Conservation (phyloP, 1,140 invertebrate species). For the Drosophila mauritiana region DNA sequence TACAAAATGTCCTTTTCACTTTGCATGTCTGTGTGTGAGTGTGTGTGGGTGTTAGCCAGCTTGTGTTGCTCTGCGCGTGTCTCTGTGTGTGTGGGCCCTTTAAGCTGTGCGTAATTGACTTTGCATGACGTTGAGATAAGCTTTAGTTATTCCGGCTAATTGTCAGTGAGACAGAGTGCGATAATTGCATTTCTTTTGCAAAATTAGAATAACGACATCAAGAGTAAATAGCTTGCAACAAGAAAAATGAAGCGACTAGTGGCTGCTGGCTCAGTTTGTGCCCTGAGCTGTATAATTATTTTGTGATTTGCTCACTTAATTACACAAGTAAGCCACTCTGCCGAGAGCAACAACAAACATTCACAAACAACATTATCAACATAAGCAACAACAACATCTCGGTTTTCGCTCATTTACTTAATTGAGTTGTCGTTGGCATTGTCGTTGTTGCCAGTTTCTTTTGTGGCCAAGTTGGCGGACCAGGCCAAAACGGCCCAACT, state of each 20-base stretch:
- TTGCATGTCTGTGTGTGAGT: background rate
- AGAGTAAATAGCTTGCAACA: background rate
- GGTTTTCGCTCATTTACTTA: conserved; percentile 72
- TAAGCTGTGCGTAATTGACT: conserved; percentile 64
- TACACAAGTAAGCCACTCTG: conserved; percentile 48
- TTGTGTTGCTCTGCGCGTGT: background rate
- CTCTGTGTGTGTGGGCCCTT: conserved; percentile 36
- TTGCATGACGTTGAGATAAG: conserved; percentile 48
- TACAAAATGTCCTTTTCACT: conserved; percentile 39
- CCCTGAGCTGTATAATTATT: conserved; percentile 25
- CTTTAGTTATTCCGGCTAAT: conserved; percentile 36
- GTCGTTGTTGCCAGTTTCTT: conserved; percentile 51
- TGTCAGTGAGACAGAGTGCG: conserved; percentile 20
- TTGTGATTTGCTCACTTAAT: conserved; percentile 44
- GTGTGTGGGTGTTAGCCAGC: conserved; percentile 7
- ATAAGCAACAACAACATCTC: conserved; percentile 43
- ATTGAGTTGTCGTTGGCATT: conserved; percentile 65
- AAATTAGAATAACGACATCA: conserved; percentile 17
- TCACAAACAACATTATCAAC: conserved; percentile 14
- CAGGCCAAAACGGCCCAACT: conserved; percentile 16
- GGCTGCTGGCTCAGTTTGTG: background rate
- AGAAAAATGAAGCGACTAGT: conserved; percentile 2
- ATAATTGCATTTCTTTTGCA: conserved; percentile 41
- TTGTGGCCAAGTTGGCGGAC: conserved; percentile 49
- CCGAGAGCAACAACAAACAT: conserved; percentile 27